These are phyloP conservation scores for Anthopleura xanthogrammica DNA, from an alignment of 92 coral and sea anemone species.

Conservation along the genomic window DNA sequence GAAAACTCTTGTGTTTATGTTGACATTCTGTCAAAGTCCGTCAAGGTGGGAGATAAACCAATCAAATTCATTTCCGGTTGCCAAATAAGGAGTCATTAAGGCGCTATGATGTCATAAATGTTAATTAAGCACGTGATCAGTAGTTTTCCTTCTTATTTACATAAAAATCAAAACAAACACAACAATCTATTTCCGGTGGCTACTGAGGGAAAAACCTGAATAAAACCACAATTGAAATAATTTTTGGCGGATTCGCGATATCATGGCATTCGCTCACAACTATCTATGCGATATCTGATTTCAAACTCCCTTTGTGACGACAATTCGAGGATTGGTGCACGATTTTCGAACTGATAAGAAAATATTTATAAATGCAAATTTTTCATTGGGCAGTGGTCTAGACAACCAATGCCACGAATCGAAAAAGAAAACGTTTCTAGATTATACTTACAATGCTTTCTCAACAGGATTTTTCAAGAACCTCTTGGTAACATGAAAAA, in stretches of 20 bases:
- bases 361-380: background rate
- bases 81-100: conserved; percentile 67
- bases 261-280: background rate
- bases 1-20: conserved; percentile 93
- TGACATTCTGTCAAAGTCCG: conserved; percentile 93
- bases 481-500: background rate
- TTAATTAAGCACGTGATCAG: conserved; percentile 32
- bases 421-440: conserved; percentile 2
- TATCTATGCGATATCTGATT: background rate
- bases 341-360: background rate
- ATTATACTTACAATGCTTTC: background rate
- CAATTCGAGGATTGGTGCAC: background rate
- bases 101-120: conserved; percentile 10
- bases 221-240: conserved; percentile 5
- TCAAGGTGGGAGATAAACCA: conserved; percentile 69
- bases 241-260: background rate
- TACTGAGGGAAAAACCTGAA: conserved; percentile 35
- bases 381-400: background rate
- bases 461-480: background rate
- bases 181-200: conserved; percentile 11
- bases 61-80: conserved; percentile 56
- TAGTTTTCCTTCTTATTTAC: conserved; percentile 14
- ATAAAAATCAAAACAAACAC: conserved; percentile 34
- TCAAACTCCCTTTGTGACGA: background rate
- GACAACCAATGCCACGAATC: background rate